These are phyloP conservation scores for Tor tambroides DNA, from an alignment of 2,113 vertebrate species.

Conservation along the genomic window DNA sequence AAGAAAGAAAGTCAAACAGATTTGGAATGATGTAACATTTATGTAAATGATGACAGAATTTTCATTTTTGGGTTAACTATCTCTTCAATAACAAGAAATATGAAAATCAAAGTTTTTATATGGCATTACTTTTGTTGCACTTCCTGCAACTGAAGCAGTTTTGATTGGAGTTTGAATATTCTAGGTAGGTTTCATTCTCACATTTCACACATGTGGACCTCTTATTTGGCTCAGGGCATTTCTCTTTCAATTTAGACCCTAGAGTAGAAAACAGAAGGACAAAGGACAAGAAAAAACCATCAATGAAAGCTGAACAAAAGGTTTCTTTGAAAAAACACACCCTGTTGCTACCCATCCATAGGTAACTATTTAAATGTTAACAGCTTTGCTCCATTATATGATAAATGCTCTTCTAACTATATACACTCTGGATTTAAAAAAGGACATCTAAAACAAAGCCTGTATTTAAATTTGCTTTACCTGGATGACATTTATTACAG, in stretches of 20 bases:
- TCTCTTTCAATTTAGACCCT: slow-evolving; percentile 65
- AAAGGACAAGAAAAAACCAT: not conserved
- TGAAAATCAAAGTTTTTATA: not conserved
- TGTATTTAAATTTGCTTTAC: slow-evolving; percentile 55
- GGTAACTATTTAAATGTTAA: not conserved
- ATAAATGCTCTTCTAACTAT: not conserved
- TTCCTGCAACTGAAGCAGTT: slow-evolving; percentile 59
- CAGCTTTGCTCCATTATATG: not conserved
- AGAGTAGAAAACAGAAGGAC: slow-evolving; percentile 6
- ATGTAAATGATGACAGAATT: not conserved
- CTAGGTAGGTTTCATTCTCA: not conserved
- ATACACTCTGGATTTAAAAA: no score
- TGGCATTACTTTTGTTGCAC: slow-evolving; percentile 62
- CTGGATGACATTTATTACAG: slow-evolving; percentile 72
- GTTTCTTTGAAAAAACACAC: not conserved
- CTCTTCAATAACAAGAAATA: not conserved
- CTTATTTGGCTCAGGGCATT: not conserved
- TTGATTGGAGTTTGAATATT: not conserved
- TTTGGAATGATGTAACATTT: not conserved
- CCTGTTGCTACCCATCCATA: not conserved
- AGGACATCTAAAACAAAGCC: not conserved
- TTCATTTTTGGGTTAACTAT: not conserved
- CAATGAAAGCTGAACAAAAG: not conserved
- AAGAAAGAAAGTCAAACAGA: not conserved
- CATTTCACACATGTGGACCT: slow-evolving; percentile 64